Base-by-base conservation (phyloP, 2,888 invertebrate genomes). In the Malthinus flaveolus region DNA sequence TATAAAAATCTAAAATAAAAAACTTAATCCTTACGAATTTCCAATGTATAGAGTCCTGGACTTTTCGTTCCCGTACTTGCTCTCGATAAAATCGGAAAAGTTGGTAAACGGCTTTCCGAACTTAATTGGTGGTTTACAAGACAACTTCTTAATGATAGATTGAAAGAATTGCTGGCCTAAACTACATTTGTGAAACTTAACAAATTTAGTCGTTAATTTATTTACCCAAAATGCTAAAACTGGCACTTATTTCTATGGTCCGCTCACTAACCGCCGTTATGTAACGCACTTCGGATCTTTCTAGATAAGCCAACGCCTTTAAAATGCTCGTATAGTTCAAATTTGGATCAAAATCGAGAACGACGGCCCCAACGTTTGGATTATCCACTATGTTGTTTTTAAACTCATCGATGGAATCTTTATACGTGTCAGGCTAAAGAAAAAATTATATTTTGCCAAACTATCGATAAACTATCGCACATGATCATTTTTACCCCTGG, bases 31-130 rank as follows among this genome's bases (percentile, higher is more conserved):
- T 42, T 7, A 42, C 39, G 39, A 42, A 42, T 42, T 23, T 2
- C 39, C 12, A 7, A 42, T 42, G 15, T 42, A 42, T n/a, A 42
- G 15, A 42, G 39, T 42, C 23, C 39, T 42, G 6, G 39, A 42
- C 9, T 42, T 42, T n/a, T 42, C 15, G 9, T 42, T 42, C n/a
- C 39, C 39, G 15, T 42, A 42, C 15, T 12, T 42, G 15, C 15
- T n/a, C 15, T 42, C 39, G 9, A 42, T 42, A n/a, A 15, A 42
- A 3, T 23, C 23, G 1, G 39, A 6, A 42, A 42, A 23, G 15
- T 42, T 42, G 3, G 39, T 42, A 6, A 23, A 42, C 10, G 39
- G 39, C 5, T 42, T 42, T 42, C 39, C 39, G 9, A 42, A 42
- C 8, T 42, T 42, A 42, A 42, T 11, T 1, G 39, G 39, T 11